These are phyloP conservation scores for Melinaea marsaeus DNA, from an alignment of 2,888 invertebrate species.

Conservation along the genomic window DNA sequence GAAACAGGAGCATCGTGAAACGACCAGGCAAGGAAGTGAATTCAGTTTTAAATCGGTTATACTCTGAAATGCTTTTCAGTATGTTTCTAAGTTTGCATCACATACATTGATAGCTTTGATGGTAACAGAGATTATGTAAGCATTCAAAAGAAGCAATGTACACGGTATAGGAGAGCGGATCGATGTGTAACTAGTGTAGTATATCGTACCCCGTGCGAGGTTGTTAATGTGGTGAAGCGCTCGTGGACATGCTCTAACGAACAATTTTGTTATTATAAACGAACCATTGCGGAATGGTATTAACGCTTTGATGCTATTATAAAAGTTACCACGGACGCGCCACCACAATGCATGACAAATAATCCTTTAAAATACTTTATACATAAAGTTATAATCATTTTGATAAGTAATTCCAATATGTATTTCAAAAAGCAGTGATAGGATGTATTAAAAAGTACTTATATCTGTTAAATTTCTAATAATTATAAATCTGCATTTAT, in stretches of 20 bases:
- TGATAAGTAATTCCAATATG: no score
- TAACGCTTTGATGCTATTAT: constrained; percentile 12
- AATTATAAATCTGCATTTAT: no score
- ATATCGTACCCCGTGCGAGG: constrained; percentile 3
- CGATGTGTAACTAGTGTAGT: background rate
- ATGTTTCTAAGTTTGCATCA: no score
- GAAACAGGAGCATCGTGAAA: constrained; percentile 22
- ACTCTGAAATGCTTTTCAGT: background rate
- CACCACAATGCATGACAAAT: no score
- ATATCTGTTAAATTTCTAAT: no score
- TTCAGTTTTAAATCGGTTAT: constrained; percentile 20
- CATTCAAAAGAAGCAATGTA: background rate
- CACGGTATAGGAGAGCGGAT: background rate
- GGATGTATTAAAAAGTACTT: no score
- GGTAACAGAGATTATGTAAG: no score
- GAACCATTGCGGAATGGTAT: constrained; percentile 18
- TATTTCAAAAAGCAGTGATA: no score
- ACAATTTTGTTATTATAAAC: constrained; percentile 21
- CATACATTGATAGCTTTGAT: no score
- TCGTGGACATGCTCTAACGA: constrained; percentile 17
- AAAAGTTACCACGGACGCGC: background rate
- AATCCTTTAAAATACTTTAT: no score
- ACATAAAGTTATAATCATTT: no score
- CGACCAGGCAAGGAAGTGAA: constrained; percentile 25
- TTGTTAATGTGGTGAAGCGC: constrained; percentile 8